A percentile compares a stretch with the other conserved stretches of the same genome.
phyloP scores from a whole-genome alignment of 1,140 invertebrate species.

The Phymastichus coffea region DNA sequence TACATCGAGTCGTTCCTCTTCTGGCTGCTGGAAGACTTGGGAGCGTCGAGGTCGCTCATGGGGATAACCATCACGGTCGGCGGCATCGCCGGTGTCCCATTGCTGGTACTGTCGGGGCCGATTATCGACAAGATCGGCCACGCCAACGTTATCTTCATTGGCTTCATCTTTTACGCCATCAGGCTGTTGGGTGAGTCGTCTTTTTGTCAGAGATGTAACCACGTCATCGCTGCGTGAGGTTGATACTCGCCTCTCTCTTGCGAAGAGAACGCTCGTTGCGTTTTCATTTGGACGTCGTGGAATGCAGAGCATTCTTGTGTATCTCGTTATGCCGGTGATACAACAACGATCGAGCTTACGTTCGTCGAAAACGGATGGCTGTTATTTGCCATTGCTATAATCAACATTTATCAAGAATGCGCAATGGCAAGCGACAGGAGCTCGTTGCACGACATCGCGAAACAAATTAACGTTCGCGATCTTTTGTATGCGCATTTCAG shows the following conservation, averaged over 20 bases:
- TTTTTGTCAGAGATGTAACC: background rate
- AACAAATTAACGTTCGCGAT: background rate
- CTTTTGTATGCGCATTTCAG: slow-evolving; percentile 46
- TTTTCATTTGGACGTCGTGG: too few relatives aligned
- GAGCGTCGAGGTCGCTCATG: slow-evolving; percentile 76
- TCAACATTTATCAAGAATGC: too few relatives aligned
- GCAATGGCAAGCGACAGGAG: too few relatives aligned
- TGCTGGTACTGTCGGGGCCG: slow-evolving; percentile 74
- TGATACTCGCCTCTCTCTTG: too few relatives aligned
- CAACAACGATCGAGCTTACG: too few relatives aligned
- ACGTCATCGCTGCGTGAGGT: too few relatives aligned
- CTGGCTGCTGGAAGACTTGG: slow-evolving; percentile 80
- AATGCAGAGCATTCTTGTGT: too few relatives aligned
- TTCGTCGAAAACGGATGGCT: too few relatives aligned
- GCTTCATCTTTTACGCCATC: slow-evolving; percentile 75
- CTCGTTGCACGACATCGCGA: too few relatives aligned
- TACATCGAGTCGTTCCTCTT: slow-evolving; percentile 86
- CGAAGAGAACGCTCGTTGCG: too few relatives aligned
- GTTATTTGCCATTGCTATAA: too few relatives aligned
- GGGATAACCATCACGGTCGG: slow-evolving; percentile 82
- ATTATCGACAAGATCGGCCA: slow-evolving; percentile 79
- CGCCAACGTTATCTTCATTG: slow-evolving; percentile 79
- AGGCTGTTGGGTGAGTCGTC: slow-evolving; percentile 67
- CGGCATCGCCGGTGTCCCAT: slow-evolving; percentile 73
- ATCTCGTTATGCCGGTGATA: too few relatives aligned